phyloP scores from a whole-genome alignment of 2,888 invertebrate genomes.

The Oxytorus armatus region DNA sequence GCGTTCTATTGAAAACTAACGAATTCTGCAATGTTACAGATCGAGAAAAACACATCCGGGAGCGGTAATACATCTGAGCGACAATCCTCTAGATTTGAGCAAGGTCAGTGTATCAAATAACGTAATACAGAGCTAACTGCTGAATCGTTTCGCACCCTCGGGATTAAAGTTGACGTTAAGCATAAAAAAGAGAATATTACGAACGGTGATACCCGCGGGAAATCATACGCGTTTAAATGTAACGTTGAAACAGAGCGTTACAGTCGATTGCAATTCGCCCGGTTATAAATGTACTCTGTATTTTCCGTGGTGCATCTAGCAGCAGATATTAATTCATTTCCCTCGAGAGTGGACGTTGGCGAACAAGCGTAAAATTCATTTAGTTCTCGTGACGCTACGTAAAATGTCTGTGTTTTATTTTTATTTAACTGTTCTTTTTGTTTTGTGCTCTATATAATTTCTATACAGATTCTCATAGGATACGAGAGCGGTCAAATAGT shows the following conservation, averaged over 20 bases:
- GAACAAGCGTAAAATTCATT: neutral
- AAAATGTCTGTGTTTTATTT: neutral
- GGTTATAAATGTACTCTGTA: slow-evolving; percentile 11
- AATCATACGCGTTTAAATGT: slow-evolving; percentile 35
- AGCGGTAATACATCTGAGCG: slow-evolving; percentile 97
- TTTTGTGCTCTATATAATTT: neutral
- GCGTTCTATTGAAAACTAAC: no score
- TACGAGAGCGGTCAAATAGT: slow-evolving; percentile 97
- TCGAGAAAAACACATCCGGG: slow-evolving; percentile 98
- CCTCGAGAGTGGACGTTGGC: slow-evolving; percentile 43
- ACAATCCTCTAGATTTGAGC: slow-evolving; percentile 98
- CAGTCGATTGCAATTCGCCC: slow-evolving; percentile 31
- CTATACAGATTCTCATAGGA: slow-evolving; percentile 94
- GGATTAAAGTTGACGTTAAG: slow-evolving; percentile 14
- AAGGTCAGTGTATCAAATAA: slow-evolving; percentile 88
- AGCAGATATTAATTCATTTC: slow-evolving; percentile 50
- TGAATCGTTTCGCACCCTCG: neutral
- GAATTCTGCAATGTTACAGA: no score
- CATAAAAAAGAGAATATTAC: slow-evolving; percentile 4
- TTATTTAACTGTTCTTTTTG: neutral
- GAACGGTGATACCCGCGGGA: slow-evolving; percentile 28
- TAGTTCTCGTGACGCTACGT: no score
- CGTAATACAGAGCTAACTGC: no score
- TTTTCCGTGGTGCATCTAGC: neutral
- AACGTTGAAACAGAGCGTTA: neutral